Percentiles rank a stretch among this genome's conserved stretches.
phyloP scores from a whole-genome alignment of 2,113 vertebrate species.

The Hiodon tergisus region DNA sequence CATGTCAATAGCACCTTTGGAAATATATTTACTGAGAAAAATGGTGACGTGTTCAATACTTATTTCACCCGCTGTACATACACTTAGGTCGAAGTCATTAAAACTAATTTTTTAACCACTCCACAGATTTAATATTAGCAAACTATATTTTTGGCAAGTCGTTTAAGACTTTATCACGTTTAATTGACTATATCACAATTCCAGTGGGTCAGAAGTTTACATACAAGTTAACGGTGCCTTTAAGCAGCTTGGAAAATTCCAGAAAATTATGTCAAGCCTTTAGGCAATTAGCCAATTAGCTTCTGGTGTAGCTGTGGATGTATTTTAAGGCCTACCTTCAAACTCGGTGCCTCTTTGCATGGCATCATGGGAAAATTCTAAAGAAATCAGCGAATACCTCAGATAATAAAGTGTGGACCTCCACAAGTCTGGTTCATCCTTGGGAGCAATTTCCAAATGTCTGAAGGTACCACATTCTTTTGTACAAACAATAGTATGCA shows the following conservation, averaged over 20 bases:
- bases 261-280: neutral
- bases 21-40: too few relatives aligned
- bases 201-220: neutral
- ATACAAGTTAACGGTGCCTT: conserved; percentile 29
- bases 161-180: too few relatives aligned
- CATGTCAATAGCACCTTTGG: too few relatives aligned
- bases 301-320: neutral
- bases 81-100: too few relatives aligned
- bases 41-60: too few relatives aligned
- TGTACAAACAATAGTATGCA: conserved; percentile 9
- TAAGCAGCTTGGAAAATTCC: conserved; percentile 5
- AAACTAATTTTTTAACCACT: too few relatives aligned
- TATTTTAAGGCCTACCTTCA: neutral
- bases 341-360: neutral
- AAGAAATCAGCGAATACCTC: conserved; percentile 4
- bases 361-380: conserved; percentile 6
- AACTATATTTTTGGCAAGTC: too few relatives aligned
- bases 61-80: too few relatives aligned
- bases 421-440: neutral
- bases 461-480: conserved; percentile 10
- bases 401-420: neutral
- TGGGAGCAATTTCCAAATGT: conserved; percentile 12
- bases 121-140: too few relatives aligned
- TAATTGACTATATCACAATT: conserved; percentile 6
- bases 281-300: too few relatives aligned